These are phyloP conservation scores for Mus minutoides DNA, from an alignment of 2,797 vertebrate species.

Conservation along the genomic window DNA sequence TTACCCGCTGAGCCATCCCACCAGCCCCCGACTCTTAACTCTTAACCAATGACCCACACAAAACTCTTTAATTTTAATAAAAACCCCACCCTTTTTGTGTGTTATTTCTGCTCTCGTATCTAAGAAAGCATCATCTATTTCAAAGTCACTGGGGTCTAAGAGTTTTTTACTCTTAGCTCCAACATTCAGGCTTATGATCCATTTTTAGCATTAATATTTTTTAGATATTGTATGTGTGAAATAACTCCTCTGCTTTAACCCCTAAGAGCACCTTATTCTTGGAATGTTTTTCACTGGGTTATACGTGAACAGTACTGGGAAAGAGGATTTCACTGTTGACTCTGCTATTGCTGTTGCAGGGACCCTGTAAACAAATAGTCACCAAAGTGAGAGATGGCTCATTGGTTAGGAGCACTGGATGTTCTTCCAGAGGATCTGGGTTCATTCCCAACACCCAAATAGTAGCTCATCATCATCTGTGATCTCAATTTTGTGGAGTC, in stretches of 20 bases:
- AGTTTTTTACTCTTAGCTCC: not conserved
- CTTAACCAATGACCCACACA: not conserved
- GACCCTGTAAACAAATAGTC: not conserved
- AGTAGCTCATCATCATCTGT: not conserved
- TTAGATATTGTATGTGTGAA: not conserved
- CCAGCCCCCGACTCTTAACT: no score
- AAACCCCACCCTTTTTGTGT: not conserved
- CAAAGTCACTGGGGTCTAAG: not conserved
- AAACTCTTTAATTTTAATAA: not conserved
- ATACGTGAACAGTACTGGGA: slow-evolving; percentile 15
- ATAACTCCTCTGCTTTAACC: slow-evolving; percentile 51
- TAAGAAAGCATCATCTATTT: not conserved
- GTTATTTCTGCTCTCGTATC: not conserved
- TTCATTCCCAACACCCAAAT: not conserved
- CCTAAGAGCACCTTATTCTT: slow-evolving; percentile 11
- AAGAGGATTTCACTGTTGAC: not conserved
- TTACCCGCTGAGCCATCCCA: no score
- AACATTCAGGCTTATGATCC: slow-evolving; percentile 6
- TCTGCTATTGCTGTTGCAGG: not conserved
- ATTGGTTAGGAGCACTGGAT: not conserved
- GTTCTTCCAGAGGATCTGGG: not conserved
- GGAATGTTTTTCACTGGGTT: slow-evolving; percentile 49
- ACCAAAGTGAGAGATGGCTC: not conserved
- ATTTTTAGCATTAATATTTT: slow-evolving; percentile 48
- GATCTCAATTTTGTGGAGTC: not conserved